phyloP scores from a whole-genome alignment of 2,113 vertebrate genomes.

The Aspidoscelis tigris region DNA sequence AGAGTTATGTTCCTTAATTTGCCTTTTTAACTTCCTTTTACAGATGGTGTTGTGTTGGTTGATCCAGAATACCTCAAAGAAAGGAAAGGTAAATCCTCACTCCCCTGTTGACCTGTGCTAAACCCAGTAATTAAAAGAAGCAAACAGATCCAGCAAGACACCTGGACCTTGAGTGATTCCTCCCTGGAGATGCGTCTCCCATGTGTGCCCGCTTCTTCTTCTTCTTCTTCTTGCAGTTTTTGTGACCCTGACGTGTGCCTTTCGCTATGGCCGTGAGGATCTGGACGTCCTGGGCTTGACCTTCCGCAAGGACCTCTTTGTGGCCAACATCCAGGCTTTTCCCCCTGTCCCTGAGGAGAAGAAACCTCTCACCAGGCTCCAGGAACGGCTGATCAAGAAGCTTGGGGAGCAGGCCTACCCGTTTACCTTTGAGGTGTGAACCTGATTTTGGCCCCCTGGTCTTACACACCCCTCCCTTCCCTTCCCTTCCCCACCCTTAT shows the following conservation, averaged over 20 bases:
- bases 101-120: no score
- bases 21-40: constrained; percentile 17
- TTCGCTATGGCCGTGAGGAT: constrained; percentile 95
- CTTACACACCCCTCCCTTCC: no score
- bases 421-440: constrained; percentile 90
- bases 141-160: no score
- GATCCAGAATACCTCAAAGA: constrained; percentile 97
- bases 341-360: constrained; percentile 86
- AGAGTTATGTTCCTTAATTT: no score
- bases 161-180: not conserved
- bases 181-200: not conserved
- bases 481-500: not conserved
- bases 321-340: constrained; percentile 90
- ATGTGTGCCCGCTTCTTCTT: not conserved
- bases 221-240: constrained; percentile 79
- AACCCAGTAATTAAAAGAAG: no score
- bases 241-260: constrained; percentile 93
- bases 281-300: constrained; percentile 94
- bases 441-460: no score
- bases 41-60: constrained; percentile 94
- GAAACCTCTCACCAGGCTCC: constrained; percentile 87
- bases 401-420: constrained; percentile 94
- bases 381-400: constrained; percentile 95
- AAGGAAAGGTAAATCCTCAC: constrained; percentile 85
- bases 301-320: constrained; percentile 94